Evolutionary conservation across 2,113 vertebrate species (phyloP).

Genomic region (Cyrtonyx montezumae): DNA sequence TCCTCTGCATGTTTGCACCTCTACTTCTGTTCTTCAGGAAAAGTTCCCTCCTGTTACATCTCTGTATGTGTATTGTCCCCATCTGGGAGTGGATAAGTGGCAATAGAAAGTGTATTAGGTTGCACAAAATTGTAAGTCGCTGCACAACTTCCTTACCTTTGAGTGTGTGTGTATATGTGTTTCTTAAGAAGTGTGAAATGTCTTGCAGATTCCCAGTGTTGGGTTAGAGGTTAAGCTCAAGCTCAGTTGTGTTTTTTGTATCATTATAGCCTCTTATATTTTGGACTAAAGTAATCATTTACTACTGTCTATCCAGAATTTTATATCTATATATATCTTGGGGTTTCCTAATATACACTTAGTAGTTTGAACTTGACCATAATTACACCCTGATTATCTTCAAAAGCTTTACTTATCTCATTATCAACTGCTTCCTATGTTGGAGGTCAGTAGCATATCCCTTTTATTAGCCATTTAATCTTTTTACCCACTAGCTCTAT

Average conservation of each 20-base stretch:
- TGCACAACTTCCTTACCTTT: neutral
- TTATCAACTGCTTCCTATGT: conserved; percentile 77
- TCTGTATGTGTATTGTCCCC: neutral
- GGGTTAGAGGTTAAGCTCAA: conserved; percentile 28
- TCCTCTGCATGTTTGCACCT: neutral
- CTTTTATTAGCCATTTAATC: conserved; percentile 84
- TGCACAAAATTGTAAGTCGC: neutral
- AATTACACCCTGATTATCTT: conserved; percentile 82
- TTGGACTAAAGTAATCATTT: conserved; percentile 55
- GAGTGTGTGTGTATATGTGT: neutral
- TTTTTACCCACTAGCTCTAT: conserved; percentile 75
- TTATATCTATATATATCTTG: conserved; percentile 66
- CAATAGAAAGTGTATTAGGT: neutral
- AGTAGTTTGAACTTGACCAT: conserved; percentile 73
- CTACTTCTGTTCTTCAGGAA: neutral
- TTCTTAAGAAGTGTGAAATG: neutral
- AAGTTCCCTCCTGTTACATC: neutral
- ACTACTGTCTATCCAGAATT: conserved; percentile 57
- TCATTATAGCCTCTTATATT: neutral
- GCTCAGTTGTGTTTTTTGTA: neutral
- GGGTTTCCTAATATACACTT: conserved; percentile 64
- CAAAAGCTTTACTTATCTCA: conserved; percentile 83
- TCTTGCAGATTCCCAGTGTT: neutral
- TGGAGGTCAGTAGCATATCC: conserved; percentile 80
- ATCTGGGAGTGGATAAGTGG: accelerated